Percentiles rank a stretch among this genome's conserved stretches.
Conservation (phyloP, 2,888 invertebrate species). For the Agrotis exclamationis region DNA sequence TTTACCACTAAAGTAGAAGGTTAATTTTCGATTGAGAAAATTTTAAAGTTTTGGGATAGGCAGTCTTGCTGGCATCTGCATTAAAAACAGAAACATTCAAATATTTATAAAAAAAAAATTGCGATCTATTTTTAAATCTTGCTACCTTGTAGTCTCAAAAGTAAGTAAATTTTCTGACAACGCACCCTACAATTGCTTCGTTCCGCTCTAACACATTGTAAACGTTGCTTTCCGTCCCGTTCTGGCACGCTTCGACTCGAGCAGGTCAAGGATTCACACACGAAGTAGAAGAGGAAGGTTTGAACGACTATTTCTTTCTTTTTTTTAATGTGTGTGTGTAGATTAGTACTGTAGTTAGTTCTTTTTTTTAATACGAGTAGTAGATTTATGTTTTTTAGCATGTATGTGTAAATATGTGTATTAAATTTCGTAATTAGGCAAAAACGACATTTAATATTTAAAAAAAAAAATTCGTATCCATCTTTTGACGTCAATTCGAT, state of each 20-base stretch:
- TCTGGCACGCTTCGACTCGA: slow-evolving; percentile 82
- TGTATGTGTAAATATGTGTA: slow-evolving; percentile 4
- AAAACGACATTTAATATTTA: background rate
- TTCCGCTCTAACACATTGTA: slow-evolving; percentile 90
- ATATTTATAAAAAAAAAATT: no score
- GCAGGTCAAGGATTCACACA: slow-evolving; percentile 88
- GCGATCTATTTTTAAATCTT: background rate
- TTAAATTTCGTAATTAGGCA: slow-evolving; percentile 1
- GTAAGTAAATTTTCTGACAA: slow-evolving; percentile 47
- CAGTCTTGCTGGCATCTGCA: no score
- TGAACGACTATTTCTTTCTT: slow-evolving; percentile 73
- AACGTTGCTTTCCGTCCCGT: slow-evolving; percentile 90
- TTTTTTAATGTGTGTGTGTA: slow-evolving; percentile 72
- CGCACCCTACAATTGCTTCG: slow-evolving; percentile 71
- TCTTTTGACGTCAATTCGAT: no score
- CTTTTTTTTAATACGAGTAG: slow-evolving; percentile 45
- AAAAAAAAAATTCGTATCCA: background rate
- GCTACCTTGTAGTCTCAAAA: background rate
- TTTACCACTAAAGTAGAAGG: no score
- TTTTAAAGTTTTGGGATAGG: no score
- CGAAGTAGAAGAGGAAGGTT: slow-evolving; percentile 90
- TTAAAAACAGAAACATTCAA: no score
- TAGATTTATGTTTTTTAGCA: slow-evolving; percentile 35
- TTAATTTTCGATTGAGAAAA: no score
- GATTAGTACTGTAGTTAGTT: slow-evolving; percentile 59